Percentiles rank a stretch among this genome's conserved stretches.
Conservation (phyloP, 2,797 vertebrate species). For the Chromobotia macracanthus region DNA sequence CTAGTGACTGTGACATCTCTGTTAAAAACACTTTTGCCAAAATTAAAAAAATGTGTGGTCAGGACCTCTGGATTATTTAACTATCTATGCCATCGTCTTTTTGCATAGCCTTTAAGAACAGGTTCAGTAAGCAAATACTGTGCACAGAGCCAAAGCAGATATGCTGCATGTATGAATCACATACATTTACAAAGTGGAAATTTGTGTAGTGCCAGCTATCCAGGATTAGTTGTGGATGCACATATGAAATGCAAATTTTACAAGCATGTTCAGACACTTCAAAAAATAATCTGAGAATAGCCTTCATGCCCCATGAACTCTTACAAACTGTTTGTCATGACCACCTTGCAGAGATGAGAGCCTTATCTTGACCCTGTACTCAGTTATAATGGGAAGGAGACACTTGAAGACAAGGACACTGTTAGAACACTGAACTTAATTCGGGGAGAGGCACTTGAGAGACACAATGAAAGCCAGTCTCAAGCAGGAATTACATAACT, state of each 20-base stretch:
- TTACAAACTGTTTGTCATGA: too few species aligned
- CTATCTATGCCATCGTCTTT: background rate
- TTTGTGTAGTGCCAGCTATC: background rate
- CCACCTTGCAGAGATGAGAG: too few species aligned
- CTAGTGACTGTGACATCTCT: conserved; percentile 20
- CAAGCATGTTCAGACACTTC: background rate
- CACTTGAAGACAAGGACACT: conserved; percentile 6
- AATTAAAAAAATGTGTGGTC: background rate
- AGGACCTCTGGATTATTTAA: conserved; percentile 1
- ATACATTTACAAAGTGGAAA: conserved; percentile 36
- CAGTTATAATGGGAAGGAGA: conserved; percentile 1
- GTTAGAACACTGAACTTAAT: background rate
- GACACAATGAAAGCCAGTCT: background rate
- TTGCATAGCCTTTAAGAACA: background rate
- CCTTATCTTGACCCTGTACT: too few species aligned
- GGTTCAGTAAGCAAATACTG: background rate
- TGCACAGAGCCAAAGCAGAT: conserved; percentile 41
- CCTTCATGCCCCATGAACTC: too few species aligned
- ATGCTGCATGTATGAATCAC: conserved; percentile 21
- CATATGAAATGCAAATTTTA: background rate
- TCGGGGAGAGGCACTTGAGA: background rate
- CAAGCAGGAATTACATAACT: background rate
- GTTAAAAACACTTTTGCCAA: background rate
- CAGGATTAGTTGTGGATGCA: background rate
- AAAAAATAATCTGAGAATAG: background rate